phyloP scores from a whole-genome alignment of 2,797 vertebrate species.

The Labroides dimidiatus region DNA sequence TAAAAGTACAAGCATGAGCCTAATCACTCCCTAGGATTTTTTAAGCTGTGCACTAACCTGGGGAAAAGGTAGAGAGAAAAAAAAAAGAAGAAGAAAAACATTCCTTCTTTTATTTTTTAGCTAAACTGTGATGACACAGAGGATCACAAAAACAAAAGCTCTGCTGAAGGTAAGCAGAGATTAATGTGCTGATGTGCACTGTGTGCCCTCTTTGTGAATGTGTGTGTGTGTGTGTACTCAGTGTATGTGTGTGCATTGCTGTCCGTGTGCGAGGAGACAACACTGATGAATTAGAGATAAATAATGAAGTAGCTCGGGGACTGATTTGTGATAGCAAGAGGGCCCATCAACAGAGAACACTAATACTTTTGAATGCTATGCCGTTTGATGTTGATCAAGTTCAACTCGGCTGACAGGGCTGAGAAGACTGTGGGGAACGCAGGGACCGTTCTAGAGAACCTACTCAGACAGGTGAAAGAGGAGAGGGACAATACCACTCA shows the following conservation, averaged over 20 bases:
- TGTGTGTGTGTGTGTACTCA: constrained; percentile 51
- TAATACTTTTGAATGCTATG: constrained; percentile 87
- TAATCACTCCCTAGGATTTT: constrained; percentile 70
- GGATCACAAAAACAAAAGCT: constrained; percentile 65
- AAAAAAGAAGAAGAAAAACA: constrained; percentile 10
- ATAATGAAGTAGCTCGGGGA: constrained; percentile 86
- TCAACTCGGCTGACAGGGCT: constrained; percentile 84
- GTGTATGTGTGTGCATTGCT: constrained; percentile 74
- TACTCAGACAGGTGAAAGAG: constrained; percentile 86
- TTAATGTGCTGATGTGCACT: constrained; percentile 63
- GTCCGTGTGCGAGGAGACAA: constrained; percentile 78
- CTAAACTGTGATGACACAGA: constrained; percentile 54
- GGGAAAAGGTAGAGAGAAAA: constrained; percentile 45
- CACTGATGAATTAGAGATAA: constrained; percentile 86
- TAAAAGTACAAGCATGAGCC: constrained; percentile 74
- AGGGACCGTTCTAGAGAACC: constrained; percentile 80
- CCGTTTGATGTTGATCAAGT: constrained; percentile 87
- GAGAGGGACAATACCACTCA: constrained; percentile 84
- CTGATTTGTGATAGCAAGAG: constrained; percentile 85
- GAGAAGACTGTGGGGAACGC: constrained; percentile 83
- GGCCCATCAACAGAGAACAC: constrained; percentile 86
- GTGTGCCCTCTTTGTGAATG: constrained; percentile 60
- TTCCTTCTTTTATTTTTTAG: constrained; percentile 24
- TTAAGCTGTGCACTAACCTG: constrained; percentile 56
- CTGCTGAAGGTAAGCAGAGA: constrained; percentile 66